Percentiles rank a stretch among this genome's conserved stretches.
Conservation (phyloP, 2,888 invertebrate genomes). For the Bruchidius siliquastri region DNA sequence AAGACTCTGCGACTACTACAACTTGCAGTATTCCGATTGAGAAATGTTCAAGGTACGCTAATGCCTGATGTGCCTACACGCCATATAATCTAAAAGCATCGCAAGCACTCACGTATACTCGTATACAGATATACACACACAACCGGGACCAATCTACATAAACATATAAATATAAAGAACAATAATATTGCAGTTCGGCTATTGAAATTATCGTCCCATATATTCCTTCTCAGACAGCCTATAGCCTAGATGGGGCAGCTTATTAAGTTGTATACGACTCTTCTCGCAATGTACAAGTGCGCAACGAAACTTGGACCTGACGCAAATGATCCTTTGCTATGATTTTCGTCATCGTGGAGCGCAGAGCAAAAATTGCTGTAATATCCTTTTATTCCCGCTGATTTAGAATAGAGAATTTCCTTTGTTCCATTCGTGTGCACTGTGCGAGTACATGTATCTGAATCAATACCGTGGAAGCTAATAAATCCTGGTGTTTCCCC, state of each 20-base stretch:
- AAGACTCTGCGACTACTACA: no score
- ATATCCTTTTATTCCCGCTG: neutral
- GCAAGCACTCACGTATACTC: neutral
- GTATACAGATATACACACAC: neutral
- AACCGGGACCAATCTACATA: conserved; percentile 2
- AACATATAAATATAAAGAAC: conserved; percentile 7
- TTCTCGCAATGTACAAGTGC: neutral
- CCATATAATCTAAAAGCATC: neutral
- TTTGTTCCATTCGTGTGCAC: neutral
- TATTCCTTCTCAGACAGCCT: neutral
- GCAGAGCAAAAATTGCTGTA: no score
- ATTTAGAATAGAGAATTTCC: neutral
- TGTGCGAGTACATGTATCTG: neutral
- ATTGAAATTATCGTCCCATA: neutral
- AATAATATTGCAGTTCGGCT: neutral
- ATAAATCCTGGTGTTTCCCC: neutral
- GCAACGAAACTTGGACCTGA: neutral
- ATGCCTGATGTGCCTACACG: conserved; percentile 5
- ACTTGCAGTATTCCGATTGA: neutral
- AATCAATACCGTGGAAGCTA: neutral
- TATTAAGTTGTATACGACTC: neutral
- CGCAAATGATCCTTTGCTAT: no score
- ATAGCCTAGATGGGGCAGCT: neutral
- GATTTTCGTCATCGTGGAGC: no score
- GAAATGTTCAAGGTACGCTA: neutral